Conservation (phyloP, 1,140 invertebrate genomes). For the Chironomus tepperi region DNA sequence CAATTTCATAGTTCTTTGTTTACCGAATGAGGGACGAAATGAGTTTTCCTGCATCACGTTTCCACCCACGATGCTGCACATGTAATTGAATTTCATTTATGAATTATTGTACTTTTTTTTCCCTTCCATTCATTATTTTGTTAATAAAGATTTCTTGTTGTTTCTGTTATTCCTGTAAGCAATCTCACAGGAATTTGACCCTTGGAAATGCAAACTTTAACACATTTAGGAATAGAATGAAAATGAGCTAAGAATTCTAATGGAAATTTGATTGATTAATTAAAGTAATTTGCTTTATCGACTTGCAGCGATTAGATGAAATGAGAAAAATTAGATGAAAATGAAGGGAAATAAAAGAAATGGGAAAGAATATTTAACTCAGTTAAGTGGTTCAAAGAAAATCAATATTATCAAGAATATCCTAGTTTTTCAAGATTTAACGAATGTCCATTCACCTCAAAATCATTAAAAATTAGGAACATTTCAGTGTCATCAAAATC, state of each 20-base stretch:
- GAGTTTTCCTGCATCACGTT: not conserved
- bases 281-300: not conserved
- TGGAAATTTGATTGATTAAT: conserved; percentile 24
- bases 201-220: not conserved
- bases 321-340: no score
- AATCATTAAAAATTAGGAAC: not conserved
- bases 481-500: no score
- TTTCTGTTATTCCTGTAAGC: not conserved
- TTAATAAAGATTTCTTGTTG: no score
- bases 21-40: not conserved
- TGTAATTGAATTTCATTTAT: conserved; percentile 15
- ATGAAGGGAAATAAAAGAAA: not conserved
- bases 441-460: not conserved
- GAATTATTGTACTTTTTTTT: not conserved
- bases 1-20: no score
- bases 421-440: no score
- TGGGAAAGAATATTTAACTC: no score
- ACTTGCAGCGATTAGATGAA: no score
- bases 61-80: not conserved
- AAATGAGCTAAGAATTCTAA: not conserved
- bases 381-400: no score
- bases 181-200: conserved; percentile 1
- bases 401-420: no score
- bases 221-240: not conserved
- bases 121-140: not conserved